A percentile compares a stretch with the other conserved stretches of the same genome.
These are phyloP conservation scores for Ochlodes sylvanus DNA, from an alignment of 2,888 invertebrate species.

Conservation along the genomic window DNA sequence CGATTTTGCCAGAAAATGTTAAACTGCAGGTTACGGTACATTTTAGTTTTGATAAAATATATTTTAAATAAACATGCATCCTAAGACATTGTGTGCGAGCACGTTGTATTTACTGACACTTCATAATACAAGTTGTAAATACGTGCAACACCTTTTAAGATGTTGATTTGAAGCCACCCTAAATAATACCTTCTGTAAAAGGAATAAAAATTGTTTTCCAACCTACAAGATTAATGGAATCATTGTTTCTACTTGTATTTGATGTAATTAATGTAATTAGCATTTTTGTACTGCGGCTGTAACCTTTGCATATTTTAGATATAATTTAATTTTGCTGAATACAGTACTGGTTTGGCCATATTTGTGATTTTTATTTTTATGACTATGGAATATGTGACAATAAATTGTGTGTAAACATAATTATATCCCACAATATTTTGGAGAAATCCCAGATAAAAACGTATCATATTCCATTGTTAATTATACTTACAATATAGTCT, in stretches of 20 bases:
- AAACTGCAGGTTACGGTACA: slow-evolving; percentile 24
- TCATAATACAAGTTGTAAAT: not conserved
- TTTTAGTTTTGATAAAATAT: slow-evolving; percentile 3
- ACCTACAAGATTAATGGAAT: not conserved
- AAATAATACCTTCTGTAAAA: slow-evolving; percentile 2
- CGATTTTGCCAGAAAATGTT: slow-evolving; percentile 4
- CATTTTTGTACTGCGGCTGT: slow-evolving; percentile 36
- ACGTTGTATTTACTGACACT: not conserved
- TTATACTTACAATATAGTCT: too few relatives aligned
- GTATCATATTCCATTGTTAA: too few relatives aligned
- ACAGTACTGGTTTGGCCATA: slow-evolving; percentile 34
- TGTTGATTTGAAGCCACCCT: not conserved
- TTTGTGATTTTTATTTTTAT: slow-evolving; percentile 4
- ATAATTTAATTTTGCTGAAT: slow-evolving; percentile 34
- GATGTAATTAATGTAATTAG: slow-evolving; percentile 34
- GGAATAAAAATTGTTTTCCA: not conserved
- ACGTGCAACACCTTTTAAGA: not conserved
- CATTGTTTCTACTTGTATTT: slow-evolving; percentile 10
- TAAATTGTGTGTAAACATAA: not conserved
- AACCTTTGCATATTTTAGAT: slow-evolving; percentile 30
- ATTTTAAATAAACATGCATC: not conserved
- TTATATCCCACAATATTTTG: too few relatives aligned
- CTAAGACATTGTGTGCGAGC: not conserved
- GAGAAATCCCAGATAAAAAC: too few relatives aligned
- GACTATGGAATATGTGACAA: not conserved